Evolutionary conservation across 2,888 invertebrate species (phyloP).

Genomic region (Ommatoiulus sabulosus): DNA sequence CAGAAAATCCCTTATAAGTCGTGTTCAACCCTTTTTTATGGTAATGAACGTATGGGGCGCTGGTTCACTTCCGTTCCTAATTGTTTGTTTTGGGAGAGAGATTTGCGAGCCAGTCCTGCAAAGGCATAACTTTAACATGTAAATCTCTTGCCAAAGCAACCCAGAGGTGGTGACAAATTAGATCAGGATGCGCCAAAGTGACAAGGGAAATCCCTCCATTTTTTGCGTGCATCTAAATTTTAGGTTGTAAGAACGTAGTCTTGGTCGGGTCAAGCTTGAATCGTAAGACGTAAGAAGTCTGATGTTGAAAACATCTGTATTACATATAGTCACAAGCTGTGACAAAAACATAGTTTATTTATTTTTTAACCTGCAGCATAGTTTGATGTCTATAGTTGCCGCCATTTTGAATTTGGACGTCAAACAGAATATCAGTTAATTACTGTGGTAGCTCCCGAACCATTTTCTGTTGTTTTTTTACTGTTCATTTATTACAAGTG

Average conservation of each 20-base stretch:
- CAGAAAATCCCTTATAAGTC: background rate
- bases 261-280: background rate
- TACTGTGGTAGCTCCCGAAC: too few species aligned
- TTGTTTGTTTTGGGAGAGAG: background rate
- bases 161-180: background rate
- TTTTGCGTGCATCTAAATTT: background rate
- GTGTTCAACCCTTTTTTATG: background rate
- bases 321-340: too few species aligned
- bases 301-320: too few species aligned
- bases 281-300: background rate
- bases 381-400: too few species aligned
- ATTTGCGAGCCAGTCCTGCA: background rate
- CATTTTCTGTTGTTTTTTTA: too few species aligned
- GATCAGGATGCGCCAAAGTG: background rate
- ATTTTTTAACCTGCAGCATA: too few species aligned
- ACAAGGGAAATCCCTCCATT: background rate
- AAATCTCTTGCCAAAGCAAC: background rate
- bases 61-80: background rate
- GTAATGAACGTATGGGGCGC: background rate
- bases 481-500: too few species aligned
- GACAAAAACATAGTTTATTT: too few species aligned
- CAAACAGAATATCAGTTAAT: too few species aligned
- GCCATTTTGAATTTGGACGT: too few species aligned
- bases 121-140: background rate
- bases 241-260: background rate